Evolutionary conservation across 2,888 invertebrate genomes (phyloP).

Genomic region (Sipha maydis): DNA sequence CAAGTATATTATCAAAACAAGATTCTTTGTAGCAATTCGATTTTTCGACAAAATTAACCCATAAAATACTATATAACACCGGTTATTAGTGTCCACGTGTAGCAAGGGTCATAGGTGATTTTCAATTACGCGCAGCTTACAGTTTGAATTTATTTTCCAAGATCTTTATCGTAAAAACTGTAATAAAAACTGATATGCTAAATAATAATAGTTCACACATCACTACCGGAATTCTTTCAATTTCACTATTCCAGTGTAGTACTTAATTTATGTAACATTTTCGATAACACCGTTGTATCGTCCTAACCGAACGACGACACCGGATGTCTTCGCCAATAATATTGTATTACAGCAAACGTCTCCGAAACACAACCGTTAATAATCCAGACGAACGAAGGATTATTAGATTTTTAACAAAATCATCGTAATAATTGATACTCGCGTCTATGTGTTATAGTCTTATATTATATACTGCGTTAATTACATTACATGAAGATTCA

Average conservation of each 20-base stretch:
- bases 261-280: no score
- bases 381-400: not conserved
- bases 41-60: not conserved
- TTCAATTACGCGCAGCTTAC: not conserved
- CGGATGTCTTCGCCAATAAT: no score
- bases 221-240: no score
- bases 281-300: no score
- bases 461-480: not conserved
- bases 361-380: not conserved
- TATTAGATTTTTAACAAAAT: not conserved
- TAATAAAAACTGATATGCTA: not conserved
- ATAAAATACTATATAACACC: not conserved
- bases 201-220: no score
- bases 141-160: no score
- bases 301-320: no score
- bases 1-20: not conserved
- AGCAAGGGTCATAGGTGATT: not conserved
- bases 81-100: not conserved
- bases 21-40: not conserved
- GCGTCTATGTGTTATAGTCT: not conserved
- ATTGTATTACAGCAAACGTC: no score
- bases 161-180: not conserved
- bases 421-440: not conserved
- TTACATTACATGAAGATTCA: conserved; percentile 3
- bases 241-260: no score